phyloP scores from a whole-genome alignment of 2,888 invertebrate species.

The Mongoloraphidia duomilia region DNA sequence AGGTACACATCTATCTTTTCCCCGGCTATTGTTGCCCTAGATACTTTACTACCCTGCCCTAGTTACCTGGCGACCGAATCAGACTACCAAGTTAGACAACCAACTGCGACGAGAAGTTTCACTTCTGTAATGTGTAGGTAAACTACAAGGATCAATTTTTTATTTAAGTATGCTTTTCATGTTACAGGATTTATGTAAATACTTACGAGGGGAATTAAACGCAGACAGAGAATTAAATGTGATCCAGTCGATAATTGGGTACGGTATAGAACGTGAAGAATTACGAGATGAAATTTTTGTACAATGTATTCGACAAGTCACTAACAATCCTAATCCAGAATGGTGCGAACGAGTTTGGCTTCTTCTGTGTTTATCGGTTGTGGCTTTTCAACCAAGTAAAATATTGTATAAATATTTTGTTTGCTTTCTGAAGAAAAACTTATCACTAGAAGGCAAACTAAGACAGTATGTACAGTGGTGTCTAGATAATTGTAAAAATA shows the following conservation, averaged over 20 bases:
- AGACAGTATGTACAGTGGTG: slow-evolving; percentile 89
- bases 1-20: too few species aligned
- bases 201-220: slow-evolving; percentile 77
- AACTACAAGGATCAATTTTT: background rate
- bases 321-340: slow-evolving; percentile 75
- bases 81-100: background rate
- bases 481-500: slow-evolving; percentile 80
- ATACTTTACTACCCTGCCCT: background rate
- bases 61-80: background rate
- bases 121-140: too few species aligned
- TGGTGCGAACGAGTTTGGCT: slow-evolving; percentile 80
- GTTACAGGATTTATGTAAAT: slow-evolving; percentile 72
- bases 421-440: slow-evolving; percentile 57
- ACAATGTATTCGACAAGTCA: slow-evolving; percentile 76
- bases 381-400: slow-evolving; percentile 84
- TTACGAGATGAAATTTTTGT: slow-evolving; percentile 83
- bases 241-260: slow-evolving; percentile 71
- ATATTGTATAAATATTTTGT: slow-evolving; percentile 66
- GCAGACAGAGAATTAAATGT: slow-evolving; percentile 67
- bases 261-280: slow-evolving; percentile 83
- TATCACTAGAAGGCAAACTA: slow-evolving; percentile 50
- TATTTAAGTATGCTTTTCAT: background rate
- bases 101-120: background rate
- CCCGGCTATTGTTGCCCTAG: too few species aligned
- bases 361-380: slow-evolving; percentile 74